Evolutionary conservation across 2,888 invertebrate genomes (phyloP), one percentile per base, ranked within the genome.

Genomic region (Epinotia brunnichana): DNA sequence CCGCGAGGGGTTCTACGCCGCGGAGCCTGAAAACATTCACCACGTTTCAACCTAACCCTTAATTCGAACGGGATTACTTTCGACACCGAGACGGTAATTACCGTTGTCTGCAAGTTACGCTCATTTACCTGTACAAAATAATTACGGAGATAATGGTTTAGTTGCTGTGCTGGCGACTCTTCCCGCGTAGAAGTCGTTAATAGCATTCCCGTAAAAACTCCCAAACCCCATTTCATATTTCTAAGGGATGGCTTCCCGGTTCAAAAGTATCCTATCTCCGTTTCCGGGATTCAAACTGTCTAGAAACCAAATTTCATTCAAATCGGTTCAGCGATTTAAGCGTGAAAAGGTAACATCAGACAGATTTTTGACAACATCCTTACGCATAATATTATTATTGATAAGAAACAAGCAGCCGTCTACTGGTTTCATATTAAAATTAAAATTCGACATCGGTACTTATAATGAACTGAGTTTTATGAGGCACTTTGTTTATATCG

Each of bases 11-110:
- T 75, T 82, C 90, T 90, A 90, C 92, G 90, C 88, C 88, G 81
- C 90, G 88, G 84, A 85, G 81, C 82, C 82, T 86, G 86, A 86
- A 89, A 89, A 87, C 85, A 86, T 85, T 86, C 85, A 82, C 86
- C 84, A 83, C 83, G 79, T 82, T 82, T 80, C 80, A 79, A 78
- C 77, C 79, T 77, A 69, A 76, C 75, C 77, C 77, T 75, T 74
- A 67, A 63, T 66, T 64, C 70, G 70, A 73, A 75, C 66, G 74
- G 74, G 71, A 76, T 79, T 78, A 77, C 75, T 74, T 74, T 73
- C 75, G 75, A 71, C 69, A 73, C 69, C 74, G 73, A 15, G 39
- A 60, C 39, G 29, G 24, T 63, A 48, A 62, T 70, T 68, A 60
- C 73, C 67, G 67, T 17, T 57, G 51, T 51, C 41, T 51, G 61